Base-by-base conservation (phyloP, 1,140 invertebrate genomes). In the Ruditapes philippinarum region DNA sequence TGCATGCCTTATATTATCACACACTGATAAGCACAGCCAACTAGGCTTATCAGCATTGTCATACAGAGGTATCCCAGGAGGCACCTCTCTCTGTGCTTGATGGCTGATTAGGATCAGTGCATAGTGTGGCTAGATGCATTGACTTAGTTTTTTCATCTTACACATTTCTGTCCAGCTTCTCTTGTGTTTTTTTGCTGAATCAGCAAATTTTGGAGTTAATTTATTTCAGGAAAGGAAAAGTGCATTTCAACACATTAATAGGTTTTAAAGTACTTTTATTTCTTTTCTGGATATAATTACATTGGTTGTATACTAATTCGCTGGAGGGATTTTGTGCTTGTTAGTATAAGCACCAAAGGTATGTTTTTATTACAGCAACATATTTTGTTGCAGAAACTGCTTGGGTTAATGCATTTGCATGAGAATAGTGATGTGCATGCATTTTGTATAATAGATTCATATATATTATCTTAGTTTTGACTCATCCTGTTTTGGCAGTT, bases 1-100 rank as follows among this genome's bases (percentile, higher is more conserved):
- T 7, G 42, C 5, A 45, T 45, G 42, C 42, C 42, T 45, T 45
- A 5, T 45, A 14, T 45, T 45, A 45, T 45, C 14, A 45, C 42
- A 45, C 42, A n/a, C 51, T 57, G 28, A 62, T 62, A 62, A 62
- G 14, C 25, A 36, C 65, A 36, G 65, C 65, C 65, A 28, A 70
- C 9, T 33, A 38, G 65, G 65, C 65, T 70, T 70, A 70, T 70
- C 65, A 70, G 65, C 65, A 70, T 38, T 70, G 65, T 70, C 65
- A 70, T 28, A 70, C 38, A n/a, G 17, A 70, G 28, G 5, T 70
- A 28, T 14, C 65, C 65, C 28, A 38, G 33, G 17, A 14, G 65
- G 36, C 11, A 9, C 65, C 65, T 70, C 65, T 38, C 33, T 14
- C 33, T 38, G 25, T 38, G 22, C 22, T 38, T 36, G 31, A 70